Conservation (phyloP, 2,113 vertebrate species). For the Tonatia bakeri region DNA sequence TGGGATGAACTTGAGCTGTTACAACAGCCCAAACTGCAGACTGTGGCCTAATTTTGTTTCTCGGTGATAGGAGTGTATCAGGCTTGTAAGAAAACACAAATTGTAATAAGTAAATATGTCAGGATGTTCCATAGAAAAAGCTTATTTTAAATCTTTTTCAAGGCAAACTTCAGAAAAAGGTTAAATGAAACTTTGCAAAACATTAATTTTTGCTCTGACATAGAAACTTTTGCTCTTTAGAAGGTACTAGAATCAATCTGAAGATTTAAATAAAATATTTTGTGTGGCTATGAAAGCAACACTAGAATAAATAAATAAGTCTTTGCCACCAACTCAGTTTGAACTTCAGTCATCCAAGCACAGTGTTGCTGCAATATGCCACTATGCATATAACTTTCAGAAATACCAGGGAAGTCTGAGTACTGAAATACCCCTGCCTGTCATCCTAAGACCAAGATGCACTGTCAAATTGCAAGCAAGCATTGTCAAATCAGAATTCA, state of each 20-base stretch:
- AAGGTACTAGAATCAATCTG: conserved; percentile 31
- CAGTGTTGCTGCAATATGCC: not conserved
- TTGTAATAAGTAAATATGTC: conserved; percentile 49
- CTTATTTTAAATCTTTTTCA: conserved; percentile 38
- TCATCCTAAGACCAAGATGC: not conserved
- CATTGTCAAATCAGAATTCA: not conserved
- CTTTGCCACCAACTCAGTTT: not conserved
- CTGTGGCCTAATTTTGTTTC: not conserved
- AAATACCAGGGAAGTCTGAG: not conserved
- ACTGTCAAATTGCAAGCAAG: not conserved
- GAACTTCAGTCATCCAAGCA: not conserved
- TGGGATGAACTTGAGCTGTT: not conserved
- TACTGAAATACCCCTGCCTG: not conserved
- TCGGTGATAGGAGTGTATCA: not conserved
- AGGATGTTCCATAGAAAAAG: not conserved
- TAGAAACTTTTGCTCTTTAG: not conserved
- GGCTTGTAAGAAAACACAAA: conserved; percentile 17
- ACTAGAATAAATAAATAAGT: not conserved
- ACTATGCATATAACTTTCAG: not conserved
- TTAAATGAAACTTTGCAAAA: not conserved
- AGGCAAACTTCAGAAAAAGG: conserved; percentile 17
- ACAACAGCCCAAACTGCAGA: not conserved
- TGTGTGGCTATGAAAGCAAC: conserved; percentile 2
- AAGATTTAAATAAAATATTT: conserved; percentile 44
- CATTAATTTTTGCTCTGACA: conserved; percentile 24